These are phyloP conservation scores for Galerucella calmariensis DNA, from an alignment of 2,888 invertebrate genomes.

Conservation along the genomic window DNA sequence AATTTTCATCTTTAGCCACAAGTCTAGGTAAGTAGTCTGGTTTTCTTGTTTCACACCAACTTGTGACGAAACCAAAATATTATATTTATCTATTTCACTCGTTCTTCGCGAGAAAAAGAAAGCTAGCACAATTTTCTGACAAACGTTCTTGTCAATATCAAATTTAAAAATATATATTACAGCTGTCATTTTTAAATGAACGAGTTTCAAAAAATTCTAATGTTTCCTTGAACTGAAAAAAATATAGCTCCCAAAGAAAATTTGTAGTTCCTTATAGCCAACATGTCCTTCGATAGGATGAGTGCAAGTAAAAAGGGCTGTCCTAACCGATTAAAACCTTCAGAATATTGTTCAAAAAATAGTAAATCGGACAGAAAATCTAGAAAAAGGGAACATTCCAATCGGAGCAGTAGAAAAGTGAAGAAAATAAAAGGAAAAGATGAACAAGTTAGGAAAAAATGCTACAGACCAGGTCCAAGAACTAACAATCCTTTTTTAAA, in stretches of 20 bases:
- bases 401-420: background rate
- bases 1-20: no score
- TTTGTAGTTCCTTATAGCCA: background rate
- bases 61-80: no score
- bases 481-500: conserved; percentile 57
- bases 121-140: no score
- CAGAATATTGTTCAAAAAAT: conserved; percentile 6
- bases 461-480: conserved; percentile 31
- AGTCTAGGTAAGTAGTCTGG: no score
- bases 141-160: background rate
- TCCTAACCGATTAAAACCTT: background rate
- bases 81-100: no score
- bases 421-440: background rate
- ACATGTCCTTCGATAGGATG: background rate
- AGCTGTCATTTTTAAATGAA: background rate
- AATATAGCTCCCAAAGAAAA: background rate
- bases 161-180: background rate
- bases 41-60: no score
- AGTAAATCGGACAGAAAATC: background rate
- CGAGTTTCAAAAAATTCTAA: background rate
- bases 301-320: background rate
- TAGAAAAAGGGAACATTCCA: background rate
- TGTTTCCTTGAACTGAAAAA: background rate
- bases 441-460: conserved; percentile 14
- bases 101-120: no score